Base-by-base conservation (phyloP, 1,140 invertebrate genomes). In the Sycobia sp. region DNA sequence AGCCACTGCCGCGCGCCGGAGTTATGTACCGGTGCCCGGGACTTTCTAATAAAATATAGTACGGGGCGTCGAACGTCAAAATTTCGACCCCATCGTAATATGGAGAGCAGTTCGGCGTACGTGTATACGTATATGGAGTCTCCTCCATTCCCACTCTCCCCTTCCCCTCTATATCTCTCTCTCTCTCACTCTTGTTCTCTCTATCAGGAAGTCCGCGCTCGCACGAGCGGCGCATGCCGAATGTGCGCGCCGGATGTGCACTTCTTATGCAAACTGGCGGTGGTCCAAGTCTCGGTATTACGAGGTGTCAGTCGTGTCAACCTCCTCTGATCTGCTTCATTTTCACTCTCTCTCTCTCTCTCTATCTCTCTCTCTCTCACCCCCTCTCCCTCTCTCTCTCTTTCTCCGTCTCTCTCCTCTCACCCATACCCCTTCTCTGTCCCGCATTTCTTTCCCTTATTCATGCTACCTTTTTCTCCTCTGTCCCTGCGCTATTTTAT, bases 181-280 rank as follows among this genome's bases (percentile, higher is more conserved):
- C n/a, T n/a, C n/a, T n/a, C n/a, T n/a, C n/a, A n/a, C n/a, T n/a
- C n/a, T n/a, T n/a, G n/a, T n/a, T n/a, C n/a, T n/a, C n/a, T n/a
- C n/a, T n/a, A n/a, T n/a, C n/a, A n/a, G n/a, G n/a, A n/a, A n/a
- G n/a, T n/a, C n/a, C n/a, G 32, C 51, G 49, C 67, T 61, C 64
- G 55, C 65, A 10, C 60, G 65, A 57, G 56, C 62, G 56, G 71
- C 62, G 69, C 61, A 62, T 68, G 62, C 39, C 58, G 46, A 66
- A 65, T n/a, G n/a, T 44, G 67, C 69, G 64, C 70, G 62, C 66
- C 67, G 71, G 70, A 75, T 77, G 68, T 73, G 69, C 69, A 73
- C 66, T 78, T 79, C 77, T 78, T 77, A 78, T 78, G 76, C 72
- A 80, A 78, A 77, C 76, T 80, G 76, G 77, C 76, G 61, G 25